Evolutionary conservation across 2,888 invertebrate species (phyloP).

Genomic region (Girardia tigrina): DNA sequence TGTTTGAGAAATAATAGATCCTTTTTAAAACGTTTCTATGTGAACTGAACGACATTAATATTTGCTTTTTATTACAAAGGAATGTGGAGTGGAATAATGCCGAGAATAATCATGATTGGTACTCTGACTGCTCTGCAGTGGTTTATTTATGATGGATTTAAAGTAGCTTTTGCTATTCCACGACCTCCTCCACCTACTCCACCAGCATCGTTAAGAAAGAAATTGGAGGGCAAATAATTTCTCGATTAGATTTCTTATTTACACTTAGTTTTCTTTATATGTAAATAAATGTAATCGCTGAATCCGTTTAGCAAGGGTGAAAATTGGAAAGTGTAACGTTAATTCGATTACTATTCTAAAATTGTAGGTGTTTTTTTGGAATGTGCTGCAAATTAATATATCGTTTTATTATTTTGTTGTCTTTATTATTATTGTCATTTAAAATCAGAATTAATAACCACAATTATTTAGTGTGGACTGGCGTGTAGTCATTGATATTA

Average conservation of each 20-base stretch:
- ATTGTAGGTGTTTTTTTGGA: neutral
- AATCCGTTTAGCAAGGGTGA: too few species aligned
- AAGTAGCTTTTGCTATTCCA: slow-evolving; percentile 65
- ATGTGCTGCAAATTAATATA: neutral
- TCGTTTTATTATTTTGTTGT: too few species aligned
- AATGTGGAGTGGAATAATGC: slow-evolving; percentile 68
- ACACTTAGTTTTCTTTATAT: neutral
- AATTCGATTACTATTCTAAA: neutral
- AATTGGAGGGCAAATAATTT: slow-evolving; percentile 32
- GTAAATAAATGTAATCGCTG: neutral
- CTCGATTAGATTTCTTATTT: neutral
- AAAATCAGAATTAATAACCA: too few species aligned
- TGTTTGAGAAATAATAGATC: too few species aligned
- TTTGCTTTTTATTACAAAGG: too few species aligned
- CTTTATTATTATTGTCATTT: too few species aligned
- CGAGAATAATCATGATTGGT: slow-evolving; percentile 81
- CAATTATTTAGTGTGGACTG: too few species aligned
- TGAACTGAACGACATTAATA: too few species aligned
- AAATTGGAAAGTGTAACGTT: slow-evolving; percentile 4
- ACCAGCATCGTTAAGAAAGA: slow-evolving; percentile 34
- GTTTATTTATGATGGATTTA: slow-evolving; percentile 81
- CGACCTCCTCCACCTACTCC: slow-evolving; percentile 72
- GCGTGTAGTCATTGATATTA: too few species aligned
- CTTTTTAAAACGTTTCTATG: too few species aligned
- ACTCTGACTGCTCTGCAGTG: slow-evolving; percentile 79